These are phyloP conservation scores for Drosophila putrida DNA, from an alignment of 2,888 invertebrate species.

Conservation along the genomic window DNA sequence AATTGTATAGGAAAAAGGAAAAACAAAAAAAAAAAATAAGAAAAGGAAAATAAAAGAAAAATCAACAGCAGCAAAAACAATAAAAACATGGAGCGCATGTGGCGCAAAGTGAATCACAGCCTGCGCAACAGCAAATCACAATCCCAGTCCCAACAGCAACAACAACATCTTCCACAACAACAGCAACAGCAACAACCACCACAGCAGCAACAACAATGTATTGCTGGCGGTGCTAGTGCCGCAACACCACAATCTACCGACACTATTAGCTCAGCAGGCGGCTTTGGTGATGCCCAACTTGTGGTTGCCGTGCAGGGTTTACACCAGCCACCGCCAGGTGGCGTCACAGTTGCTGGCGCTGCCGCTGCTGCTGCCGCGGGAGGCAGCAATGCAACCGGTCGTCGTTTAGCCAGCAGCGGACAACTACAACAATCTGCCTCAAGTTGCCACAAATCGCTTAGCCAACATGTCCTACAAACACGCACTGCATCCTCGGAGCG, in stretches of 20 bases:
- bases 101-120: constrained; percentile 86
- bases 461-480: constrained; percentile 84
- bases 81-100: constrained; percentile 85
- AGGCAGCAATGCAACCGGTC: constrained; percentile 83
- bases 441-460: constrained; percentile 82
- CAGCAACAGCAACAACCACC: constrained; percentile 25
- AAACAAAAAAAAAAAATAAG: constrained; percentile 6
- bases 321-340: constrained; percentile 22
- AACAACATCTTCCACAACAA: constrained; percentile 28
- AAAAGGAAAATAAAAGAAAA: neutral
- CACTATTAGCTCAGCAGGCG: constrained; percentile 84
- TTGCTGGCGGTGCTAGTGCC: constrained; percentile 28
- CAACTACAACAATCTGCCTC: constrained; percentile 16
- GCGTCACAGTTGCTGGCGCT: constrained; percentile 14
- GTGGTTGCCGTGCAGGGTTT: constrained; percentile 82
- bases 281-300: constrained; percentile 84
- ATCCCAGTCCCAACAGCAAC: constrained; percentile 39
- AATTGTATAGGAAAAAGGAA: constrained; percentile 31
- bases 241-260: constrained; percentile 82
- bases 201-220: constrained; percentile 29
- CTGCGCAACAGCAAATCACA: constrained; percentile 78
- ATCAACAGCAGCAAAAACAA: neutral
- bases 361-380: constrained; percentile 37
- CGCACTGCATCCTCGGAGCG: constrained; percentile 85
- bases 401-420: constrained; percentile 82